Evolutionary conservation across 2,797 vertebrate species (phyloP), one percentile per base, ranked within the genome.

Genomic region (Anolis apletophallus): DNA sequence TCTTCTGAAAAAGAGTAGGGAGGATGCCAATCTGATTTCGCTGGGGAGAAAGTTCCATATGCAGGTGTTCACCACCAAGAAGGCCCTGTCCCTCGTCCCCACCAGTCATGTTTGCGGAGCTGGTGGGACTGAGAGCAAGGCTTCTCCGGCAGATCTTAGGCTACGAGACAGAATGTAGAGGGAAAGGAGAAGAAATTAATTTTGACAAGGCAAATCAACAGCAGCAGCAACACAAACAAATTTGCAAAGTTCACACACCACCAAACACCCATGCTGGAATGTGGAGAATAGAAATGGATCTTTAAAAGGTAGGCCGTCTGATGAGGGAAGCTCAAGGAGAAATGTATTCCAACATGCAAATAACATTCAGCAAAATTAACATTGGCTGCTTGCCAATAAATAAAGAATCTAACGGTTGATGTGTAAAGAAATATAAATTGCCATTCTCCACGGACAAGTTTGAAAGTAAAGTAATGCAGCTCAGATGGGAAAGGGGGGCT

Each of bases 331-430:
- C 52, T 50, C 17, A 80, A 52, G 77, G 11, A 26, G 21, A 23
- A 52, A 80, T 61, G 4, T 29, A 79, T 72, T 79, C 64, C 74
- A 64, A 54, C 1, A 64, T n/a, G 23, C 40, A 67, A 61, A 80
- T 80, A 74, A 29, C 50, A 75, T 54, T 74, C 32, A 73, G 21
- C 32, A 67, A 74, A 81, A 86, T 74, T 57, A 64, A 46, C 34
- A 74, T 14, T 54, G 23, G 71, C 71, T 64, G n/a, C 32, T 52
- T 52, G 9, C 23, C 71, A 86, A 8, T 54, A 52, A 54, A 8
- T 81, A 29, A 36, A n/a, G 59, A 36, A 52, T 16, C 23, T 3
- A 19, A 12, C 73, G 2, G 29, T 50, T 26, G 23, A 59, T 71
- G 13, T 36, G 34, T 40, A n/a, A 12, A 67, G 40, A 52, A 86